A percentile compares a stretch with the other conserved stretches of the same genome.
Conservation (phyloP, 2,797 vertebrate species). For the Ctenosaura bakeri region DNA sequence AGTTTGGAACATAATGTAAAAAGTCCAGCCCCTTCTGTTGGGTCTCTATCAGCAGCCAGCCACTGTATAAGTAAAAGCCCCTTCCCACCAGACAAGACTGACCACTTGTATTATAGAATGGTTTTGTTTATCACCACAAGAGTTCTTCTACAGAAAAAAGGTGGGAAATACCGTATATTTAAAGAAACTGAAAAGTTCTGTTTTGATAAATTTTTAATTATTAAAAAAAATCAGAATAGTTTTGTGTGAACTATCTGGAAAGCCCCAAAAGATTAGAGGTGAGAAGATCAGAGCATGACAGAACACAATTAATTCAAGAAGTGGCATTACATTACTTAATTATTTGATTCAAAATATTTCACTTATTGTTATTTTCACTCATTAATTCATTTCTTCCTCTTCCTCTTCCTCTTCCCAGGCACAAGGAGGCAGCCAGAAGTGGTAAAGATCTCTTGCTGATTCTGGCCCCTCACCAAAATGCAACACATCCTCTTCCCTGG, state of each 20-base stretch:
- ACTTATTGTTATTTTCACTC: background rate
- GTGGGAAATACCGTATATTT: background rate
- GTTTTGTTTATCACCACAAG: background rate
- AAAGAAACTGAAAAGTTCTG: background rate
- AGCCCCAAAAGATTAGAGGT: background rate
- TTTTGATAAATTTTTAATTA: background rate
- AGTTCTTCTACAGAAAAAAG: background rate
- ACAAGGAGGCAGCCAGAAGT: background rate
- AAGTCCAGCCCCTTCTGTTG: background rate
- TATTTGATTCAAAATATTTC: background rate
- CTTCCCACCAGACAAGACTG: background rate
- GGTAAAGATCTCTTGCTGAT: too few relatives aligned
- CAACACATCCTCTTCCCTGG: background rate
- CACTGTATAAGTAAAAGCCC: background rate
- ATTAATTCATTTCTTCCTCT: too few relatives aligned
- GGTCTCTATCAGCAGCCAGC: background rate
- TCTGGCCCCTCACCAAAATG: background rate
- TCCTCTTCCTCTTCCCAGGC: too few relatives aligned
- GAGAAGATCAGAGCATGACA: background rate
- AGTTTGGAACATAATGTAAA: background rate
- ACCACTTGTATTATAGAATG: background rate
- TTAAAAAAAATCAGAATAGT: background rate
- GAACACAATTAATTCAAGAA: background rate
- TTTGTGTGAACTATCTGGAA: background rate
- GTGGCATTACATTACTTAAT: background rate